phyloP scores from a whole-genome alignment of 2,113 vertebrate species.

The Daboia siamensis region DNA sequence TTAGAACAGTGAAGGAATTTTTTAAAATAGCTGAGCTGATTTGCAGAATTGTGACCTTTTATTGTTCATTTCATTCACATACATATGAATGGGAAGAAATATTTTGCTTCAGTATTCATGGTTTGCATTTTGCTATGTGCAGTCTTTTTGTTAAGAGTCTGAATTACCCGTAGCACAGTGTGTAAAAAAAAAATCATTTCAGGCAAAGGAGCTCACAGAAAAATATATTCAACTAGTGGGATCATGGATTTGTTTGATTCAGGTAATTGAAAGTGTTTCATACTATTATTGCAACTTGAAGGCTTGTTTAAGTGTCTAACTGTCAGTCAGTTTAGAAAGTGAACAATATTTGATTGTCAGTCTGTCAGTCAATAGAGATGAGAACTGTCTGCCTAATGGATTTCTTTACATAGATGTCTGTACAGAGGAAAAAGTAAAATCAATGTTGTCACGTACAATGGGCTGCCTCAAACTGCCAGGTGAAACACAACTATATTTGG shows the following conservation, averaged over 20 bases:
- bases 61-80: slow-evolving; percentile 36
- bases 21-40: neutral
- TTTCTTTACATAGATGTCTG: slow-evolving; percentile 95
- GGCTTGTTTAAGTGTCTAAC: slow-evolving; percentile 94
- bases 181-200: slow-evolving; percentile 62
- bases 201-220: slow-evolving; percentile 73
- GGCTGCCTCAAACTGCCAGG: slow-evolving; percentile 86
- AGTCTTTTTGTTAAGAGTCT: slow-evolving; percentile 59
- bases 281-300: slow-evolving; percentile 96
- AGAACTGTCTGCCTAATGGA: slow-evolving; percentile 98
- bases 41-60: slow-evolving; percentile 5
- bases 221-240: slow-evolving; percentile 82
- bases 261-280: slow-evolving; percentile 97
- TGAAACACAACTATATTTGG: slow-evolving; percentile 82
- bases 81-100: slow-evolving; percentile 28
- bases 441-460: slow-evolving; percentile 95
- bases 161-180: slow-evolving; percentile 65
- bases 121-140: slow-evolving; percentile 45
- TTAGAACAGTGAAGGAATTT: neutral
- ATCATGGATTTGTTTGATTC: slow-evolving; percentile 96
- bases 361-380: slow-evolving; percentile 99
- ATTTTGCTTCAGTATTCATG: slow-evolving; percentile 54
- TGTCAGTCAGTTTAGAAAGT: slow-evolving; percentile 93
- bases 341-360: slow-evolving; percentile 97
- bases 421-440: slow-evolving; percentile 94